Conservation (phyloP, 2,113 vertebrate species). For the Ranitomeya imitator region DNA sequence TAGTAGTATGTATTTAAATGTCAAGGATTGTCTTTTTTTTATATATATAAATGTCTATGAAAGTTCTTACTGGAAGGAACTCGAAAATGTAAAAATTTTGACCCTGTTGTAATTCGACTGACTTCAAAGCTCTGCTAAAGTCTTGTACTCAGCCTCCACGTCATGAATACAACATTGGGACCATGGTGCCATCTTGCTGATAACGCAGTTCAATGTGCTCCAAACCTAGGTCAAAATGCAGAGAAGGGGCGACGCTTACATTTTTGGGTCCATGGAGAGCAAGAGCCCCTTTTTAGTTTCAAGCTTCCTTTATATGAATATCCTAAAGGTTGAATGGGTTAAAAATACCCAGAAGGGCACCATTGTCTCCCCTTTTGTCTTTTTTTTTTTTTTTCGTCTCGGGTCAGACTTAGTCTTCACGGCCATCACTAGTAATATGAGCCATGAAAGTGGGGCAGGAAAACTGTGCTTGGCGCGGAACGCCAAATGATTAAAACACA, state of each 20-base stretch:
- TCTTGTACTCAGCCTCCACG: neutral
- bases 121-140: neutral
- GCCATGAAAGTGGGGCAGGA: neutral
- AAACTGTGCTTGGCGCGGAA: neutral
- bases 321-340: neutral
- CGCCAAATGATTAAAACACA: constrained; percentile 21
- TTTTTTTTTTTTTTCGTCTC: neutral
- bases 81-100: neutral
- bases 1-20: too few species aligned
- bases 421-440: neutral
- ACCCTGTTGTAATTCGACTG: neutral
- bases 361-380: neutral
- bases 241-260: neutral
- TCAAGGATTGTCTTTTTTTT: too few species aligned
- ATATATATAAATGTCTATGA: neutral
- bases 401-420: neutral
- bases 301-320: neutral
- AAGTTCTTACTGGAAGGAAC: neutral
- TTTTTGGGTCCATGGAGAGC: neutral
- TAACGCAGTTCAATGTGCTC: neutral
- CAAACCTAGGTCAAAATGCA: neutral
- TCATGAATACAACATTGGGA: neutral
- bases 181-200: neutral
- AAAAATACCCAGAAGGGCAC: neutral
- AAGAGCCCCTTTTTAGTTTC: neutral